phyloP scores from a whole-genome alignment of 1,140 invertebrate species.

The Ceratitis capitata region DNA sequence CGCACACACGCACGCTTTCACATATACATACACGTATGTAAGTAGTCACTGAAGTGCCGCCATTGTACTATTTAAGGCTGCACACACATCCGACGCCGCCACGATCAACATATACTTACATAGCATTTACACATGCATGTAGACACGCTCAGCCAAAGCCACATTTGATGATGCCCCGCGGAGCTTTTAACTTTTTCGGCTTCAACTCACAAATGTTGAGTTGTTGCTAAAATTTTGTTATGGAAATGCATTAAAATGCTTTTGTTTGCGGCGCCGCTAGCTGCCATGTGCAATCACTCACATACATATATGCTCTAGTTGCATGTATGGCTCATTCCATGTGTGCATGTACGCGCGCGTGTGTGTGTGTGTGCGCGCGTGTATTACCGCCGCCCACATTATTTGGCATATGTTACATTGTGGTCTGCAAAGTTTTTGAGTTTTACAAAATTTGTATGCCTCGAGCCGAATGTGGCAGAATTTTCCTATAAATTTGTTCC shows the following conservation, averaged over 20 bases:
- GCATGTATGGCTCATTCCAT: no score
- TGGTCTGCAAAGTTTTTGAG: conserved; percentile 29
- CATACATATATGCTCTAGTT: neutral
- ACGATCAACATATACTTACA: neutral
- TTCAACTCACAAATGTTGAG: neutral
- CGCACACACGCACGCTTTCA: neutral
- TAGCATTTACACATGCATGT: no score
- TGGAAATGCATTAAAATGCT: conserved; percentile 34
- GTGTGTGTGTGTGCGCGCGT: neutral
- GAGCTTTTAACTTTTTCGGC: conserved; percentile 27
- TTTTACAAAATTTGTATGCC: conserved; percentile 33
- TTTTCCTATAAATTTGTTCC: neutral
- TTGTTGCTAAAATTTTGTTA: conserved; percentile 29
- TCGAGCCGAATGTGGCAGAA: neutral
- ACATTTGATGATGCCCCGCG: conserved; percentile 29
- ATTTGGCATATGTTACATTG: conserved; percentile 24
- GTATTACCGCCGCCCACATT: neutral
- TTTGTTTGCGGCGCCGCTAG: conserved; percentile 30
- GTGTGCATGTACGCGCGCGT: neutral
- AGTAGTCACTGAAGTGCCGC: no score
- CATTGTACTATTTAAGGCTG: neutral
- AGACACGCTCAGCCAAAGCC: neutral
- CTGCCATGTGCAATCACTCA: conserved; percentile 22
- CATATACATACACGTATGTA: neutral
- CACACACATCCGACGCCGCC: neutral